Evolutionary conservation across 2,113 vertebrate species (phyloP), one percentile per base, ranked within the genome.

Genomic region (Calyptommatus sinebrachiatus): DNA sequence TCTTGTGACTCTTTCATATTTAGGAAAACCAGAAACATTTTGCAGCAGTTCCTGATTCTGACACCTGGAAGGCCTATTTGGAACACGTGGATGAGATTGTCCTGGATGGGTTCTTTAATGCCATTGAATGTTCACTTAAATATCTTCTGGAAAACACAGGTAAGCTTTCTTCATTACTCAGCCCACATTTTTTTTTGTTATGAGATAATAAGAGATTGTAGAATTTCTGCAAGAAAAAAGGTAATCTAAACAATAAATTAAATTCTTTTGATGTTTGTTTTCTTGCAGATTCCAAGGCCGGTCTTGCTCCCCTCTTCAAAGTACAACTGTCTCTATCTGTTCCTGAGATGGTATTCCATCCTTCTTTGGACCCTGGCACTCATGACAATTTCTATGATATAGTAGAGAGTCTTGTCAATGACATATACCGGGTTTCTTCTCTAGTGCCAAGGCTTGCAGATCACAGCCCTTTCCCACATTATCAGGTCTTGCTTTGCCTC

Each of bases 71-170:
- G 87, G 91, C 90, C 0, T 99, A 99, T 1, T 87, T 97, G 78
- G 95, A 96, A 61, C 97, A 97, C 7, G 76, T 99, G 24, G 98
- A 99, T 84, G 94, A 97, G 85, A 96, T 97, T 92, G 86, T 99
- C 68, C 91, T 97, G 12, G 95, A 97, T 31, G 98, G 98, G 3
- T 97, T 99, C 89, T 97, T 96, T 88, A 94, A 85, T 83, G 95
- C 96, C 70, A 91, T 96, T 0, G 95, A 99, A 82, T 93, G 95
- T 83, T 99, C 97, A 0, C 96, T 99, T 77, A 96, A 93, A 80
- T 96, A 97, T 81, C 96, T 99, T 29, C 89, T 98, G 86, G 96
- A 98, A 74, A 99, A 97, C 86, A 98, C 96, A 68, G 98, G 97
- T 98, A 5, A 77, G 57, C 46, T 85, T 74, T 61, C 4, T 41